phyloP scores from a whole-genome alignment of 2,113 vertebrate species.

The Oriolus oriolus region DNA sequence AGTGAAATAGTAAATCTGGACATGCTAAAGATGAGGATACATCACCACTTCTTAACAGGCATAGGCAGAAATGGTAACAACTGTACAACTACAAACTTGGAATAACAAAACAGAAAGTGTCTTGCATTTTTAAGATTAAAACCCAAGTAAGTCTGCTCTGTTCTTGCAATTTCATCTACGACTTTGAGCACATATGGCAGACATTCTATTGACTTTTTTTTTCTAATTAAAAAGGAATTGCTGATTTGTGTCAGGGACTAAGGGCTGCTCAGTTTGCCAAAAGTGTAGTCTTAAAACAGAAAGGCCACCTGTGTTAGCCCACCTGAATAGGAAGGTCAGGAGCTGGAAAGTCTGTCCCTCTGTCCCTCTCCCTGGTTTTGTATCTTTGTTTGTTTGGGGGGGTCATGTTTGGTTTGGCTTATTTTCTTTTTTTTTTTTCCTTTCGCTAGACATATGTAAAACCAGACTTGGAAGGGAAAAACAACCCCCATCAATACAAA shows the following conservation, averaged over 20 bases:
- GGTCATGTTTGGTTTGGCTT: neutral
- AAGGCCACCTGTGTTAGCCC: conserved; percentile 70
- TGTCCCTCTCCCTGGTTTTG: neutral
- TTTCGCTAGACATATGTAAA: conserved; percentile 25
- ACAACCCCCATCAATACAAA: conserved; percentile 39
- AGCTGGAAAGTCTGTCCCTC: conserved; percentile 19
- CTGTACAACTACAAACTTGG: neutral
- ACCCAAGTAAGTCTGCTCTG: neutral
- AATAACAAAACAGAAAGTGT: neutral
- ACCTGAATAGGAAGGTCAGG: conserved; percentile 59
- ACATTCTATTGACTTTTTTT: conserved; percentile 61
- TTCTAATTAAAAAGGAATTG: conserved; percentile 44
- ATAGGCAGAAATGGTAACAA: neutral
- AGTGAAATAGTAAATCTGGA: neutral
- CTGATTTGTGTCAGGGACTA: conserved; percentile 64
- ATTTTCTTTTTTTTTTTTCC: neutral
- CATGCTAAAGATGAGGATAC: neutral
- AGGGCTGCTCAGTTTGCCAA: conserved; percentile 59
- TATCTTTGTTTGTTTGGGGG: neutral
- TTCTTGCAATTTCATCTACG: conserved; percentile 56
- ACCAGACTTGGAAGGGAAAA: conserved; percentile 1
- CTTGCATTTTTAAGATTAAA: neutral
- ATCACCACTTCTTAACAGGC: neutral
- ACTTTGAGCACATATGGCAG: conserved; percentile 64
- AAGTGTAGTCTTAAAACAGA: conserved; percentile 64